phyloP scores from a whole-genome alignment of 2,888 invertebrate genomes.

The Tenthredo livida region DNA sequence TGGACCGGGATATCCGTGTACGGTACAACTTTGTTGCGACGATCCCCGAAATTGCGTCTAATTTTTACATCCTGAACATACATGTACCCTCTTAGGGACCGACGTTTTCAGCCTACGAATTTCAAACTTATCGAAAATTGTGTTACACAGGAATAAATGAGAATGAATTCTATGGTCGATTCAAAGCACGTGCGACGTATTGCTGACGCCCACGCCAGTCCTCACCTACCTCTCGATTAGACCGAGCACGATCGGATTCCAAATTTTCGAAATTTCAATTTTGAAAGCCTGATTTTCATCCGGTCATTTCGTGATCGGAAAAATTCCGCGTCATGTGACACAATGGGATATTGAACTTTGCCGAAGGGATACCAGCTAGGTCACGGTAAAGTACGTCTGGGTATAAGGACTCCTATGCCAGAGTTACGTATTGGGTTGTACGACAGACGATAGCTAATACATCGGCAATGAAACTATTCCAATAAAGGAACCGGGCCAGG shows the following conservation, averaged over 20 bases:
- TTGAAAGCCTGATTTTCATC: not conserved
- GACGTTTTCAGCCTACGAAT: not conserved
- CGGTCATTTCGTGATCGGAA: not conserved
- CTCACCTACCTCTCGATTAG: not conserved
- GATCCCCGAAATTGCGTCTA: too few species aligned
- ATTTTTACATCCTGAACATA: too few species aligned
- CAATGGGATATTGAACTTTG: not conserved
- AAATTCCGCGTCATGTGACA: not conserved
- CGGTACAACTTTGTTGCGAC: too few species aligned
- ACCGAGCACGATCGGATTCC: not conserved
- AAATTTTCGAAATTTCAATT: not conserved
- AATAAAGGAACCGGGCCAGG: slow-evolving; percentile 50
- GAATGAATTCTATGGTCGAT: not conserved
- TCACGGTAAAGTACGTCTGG: not conserved
- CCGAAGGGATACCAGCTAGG: not conserved
- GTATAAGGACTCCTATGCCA: not conserved
- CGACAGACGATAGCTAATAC: slow-evolving; percentile 42
- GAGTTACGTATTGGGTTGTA: slow-evolving; percentile 37
- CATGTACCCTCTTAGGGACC: not conserved
- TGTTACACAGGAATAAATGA: not conserved
- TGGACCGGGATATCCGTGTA: too few species aligned
- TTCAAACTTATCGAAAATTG: not conserved
- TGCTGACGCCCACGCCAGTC: not conserved
- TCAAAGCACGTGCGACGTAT: not conserved
- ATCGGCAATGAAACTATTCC: slow-evolving; percentile 51